Evolutionary conservation across 2,797 vertebrate species (phyloP).

Genomic region (Clamator glandarius): DNA sequence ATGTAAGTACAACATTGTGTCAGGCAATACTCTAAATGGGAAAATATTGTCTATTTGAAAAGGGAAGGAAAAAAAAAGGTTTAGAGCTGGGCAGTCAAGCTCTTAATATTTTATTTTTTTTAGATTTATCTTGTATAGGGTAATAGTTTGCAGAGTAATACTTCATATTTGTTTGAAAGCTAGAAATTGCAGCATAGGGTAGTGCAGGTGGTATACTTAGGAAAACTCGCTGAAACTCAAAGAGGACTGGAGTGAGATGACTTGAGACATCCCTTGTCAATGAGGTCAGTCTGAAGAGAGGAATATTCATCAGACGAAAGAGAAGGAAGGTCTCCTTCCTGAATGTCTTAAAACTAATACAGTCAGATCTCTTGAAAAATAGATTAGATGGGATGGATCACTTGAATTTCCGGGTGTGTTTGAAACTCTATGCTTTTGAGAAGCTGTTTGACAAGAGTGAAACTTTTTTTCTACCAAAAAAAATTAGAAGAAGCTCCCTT

Average conservation of each 20-base stretch:
- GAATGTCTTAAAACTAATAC: background rate
- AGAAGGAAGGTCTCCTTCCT: background rate
- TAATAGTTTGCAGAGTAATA: background rate
- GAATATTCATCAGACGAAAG: background rate
- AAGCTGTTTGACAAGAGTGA: background rate
- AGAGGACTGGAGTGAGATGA: background rate
- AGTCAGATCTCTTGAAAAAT: background rate
- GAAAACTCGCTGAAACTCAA: background rate
- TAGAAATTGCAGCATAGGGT: background rate
- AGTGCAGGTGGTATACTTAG: background rate
- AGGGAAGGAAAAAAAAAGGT: accelerated
- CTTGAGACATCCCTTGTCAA: background rate
- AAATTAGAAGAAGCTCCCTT: background rate
- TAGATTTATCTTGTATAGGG: background rate
- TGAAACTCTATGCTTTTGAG: background rate
- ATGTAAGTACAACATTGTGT: background rate
- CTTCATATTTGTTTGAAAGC: background rate
- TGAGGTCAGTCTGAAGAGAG: background rate
- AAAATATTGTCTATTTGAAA: background rate
- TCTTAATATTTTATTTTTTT: background rate
- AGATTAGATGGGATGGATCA: background rate
- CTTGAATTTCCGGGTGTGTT: background rate
- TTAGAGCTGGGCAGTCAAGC: background rate
- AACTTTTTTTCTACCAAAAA: background rate
- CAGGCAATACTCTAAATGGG: background rate